Conservation (phyloP, 2,888 invertebrate species). For the Hirtodrosophila duncani region DNA sequence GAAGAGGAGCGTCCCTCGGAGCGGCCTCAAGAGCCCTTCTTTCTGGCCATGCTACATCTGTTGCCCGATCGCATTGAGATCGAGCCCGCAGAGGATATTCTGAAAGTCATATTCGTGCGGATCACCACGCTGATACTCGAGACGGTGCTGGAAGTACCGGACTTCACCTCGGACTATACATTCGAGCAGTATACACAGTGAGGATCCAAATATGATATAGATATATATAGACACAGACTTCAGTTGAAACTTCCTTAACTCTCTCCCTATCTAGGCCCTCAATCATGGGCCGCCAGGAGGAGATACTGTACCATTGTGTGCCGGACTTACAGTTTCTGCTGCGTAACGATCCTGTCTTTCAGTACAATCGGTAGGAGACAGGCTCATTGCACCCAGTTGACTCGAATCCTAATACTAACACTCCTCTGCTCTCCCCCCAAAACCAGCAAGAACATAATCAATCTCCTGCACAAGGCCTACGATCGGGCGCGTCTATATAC, state of each 20-base stretch:
- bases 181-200: slow-evolving; percentile 86
- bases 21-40: slow-evolving; percentile 76
- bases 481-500: slow-evolving; percentile 83
- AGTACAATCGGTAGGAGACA: slow-evolving; percentile 60
- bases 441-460: slow-evolving; percentile 80
- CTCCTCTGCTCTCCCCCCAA: too few species aligned
- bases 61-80: slow-evolving; percentile 81
- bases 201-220: slow-evolving; percentile 9
- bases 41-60: slow-evolving; percentile 81
- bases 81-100: slow-evolving; percentile 76
- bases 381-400: background rate
- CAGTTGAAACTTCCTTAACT: background rate
- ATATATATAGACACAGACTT: background rate
- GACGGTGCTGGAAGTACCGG: slow-evolving; percentile 83
- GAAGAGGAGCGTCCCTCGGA: slow-evolving; percentile 78
- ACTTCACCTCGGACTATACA: slow-evolving; percentile 84
- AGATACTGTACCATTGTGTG: slow-evolving; percentile 86
- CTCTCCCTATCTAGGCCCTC: slow-evolving; percentile 81
- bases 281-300: slow-evolving; percentile 89
- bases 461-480: slow-evolving; percentile 82
- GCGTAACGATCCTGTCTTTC: slow-evolving; percentile 81
- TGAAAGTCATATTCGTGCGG: slow-evolving; percentile 69
- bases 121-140: slow-evolving; percentile 78
- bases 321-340: slow-evolving; percentile 86
- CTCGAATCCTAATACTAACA: background rate